Percentiles rank a stretch among this genome's conserved stretches.
Evolutionary conservation across 2,797 vertebrate species (phyloP).

Genomic region (Serranus cabrilla): DNA sequence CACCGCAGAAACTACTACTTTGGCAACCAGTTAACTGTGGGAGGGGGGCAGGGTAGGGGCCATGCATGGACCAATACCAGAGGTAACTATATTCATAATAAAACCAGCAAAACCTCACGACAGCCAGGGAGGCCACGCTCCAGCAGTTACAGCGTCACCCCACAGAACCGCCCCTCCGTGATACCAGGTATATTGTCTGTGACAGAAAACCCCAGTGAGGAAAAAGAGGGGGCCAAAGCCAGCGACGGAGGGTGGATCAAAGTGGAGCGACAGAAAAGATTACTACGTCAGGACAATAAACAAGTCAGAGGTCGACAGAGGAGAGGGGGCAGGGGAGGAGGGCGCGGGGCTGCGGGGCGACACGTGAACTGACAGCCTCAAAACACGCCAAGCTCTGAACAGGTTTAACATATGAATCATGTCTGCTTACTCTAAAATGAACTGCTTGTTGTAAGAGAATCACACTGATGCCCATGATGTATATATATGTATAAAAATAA

Average conservation of each 20-base stretch:
- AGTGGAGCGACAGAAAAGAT: constrained; percentile 91
- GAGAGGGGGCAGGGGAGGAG: constrained; percentile 84
- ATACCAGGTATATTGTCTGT: constrained; percentile 92
- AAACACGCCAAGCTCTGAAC: constrained; percentile 46
- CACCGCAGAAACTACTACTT: constrained; percentile 77
- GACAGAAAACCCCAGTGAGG: constrained; percentile 70
- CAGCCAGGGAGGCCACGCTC: constrained; percentile 75
- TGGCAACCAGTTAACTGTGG: constrained; percentile 68
- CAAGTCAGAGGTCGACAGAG: constrained; percentile 86
- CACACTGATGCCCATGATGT: constrained; percentile 17
- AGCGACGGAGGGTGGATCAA: constrained; percentile 94
- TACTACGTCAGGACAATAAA: constrained; percentile 87
- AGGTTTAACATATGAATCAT: constrained; percentile 52
- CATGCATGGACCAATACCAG: constrained; percentile 68
- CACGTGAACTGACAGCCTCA: constrained; percentile 35
- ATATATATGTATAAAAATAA: constrained; percentile 11
- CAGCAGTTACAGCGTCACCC: constrained; percentile 63
- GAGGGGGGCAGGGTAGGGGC: constrained; percentile 69
- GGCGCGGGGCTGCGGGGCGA: constrained; percentile 61
- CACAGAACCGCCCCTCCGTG: constrained; percentile 61
- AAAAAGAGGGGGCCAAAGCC: constrained; percentile 85
- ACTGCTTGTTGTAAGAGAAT: constrained; percentile 33
- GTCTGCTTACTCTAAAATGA: constrained; percentile 24
- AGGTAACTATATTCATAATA: constrained; percentile 65
- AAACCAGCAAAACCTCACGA: constrained; percentile 66